Evolutionary conservation across 2,113 vertebrate genomes (phyloP).

Genomic region (Semicossyphus pulcher): DNA sequence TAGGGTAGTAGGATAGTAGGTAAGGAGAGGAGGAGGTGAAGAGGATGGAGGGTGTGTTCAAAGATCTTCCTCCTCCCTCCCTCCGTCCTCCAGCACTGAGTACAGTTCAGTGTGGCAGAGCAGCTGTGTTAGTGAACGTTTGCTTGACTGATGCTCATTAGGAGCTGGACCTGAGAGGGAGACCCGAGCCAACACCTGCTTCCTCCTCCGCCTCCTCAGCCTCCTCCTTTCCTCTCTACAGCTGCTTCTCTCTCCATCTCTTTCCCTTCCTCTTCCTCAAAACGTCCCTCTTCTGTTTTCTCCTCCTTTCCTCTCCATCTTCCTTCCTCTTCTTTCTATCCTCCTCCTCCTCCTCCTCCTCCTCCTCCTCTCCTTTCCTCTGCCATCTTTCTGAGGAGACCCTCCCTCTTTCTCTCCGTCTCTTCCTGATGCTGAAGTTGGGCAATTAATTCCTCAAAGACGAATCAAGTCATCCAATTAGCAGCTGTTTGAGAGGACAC

Average conservation of each 20-base stretch:
- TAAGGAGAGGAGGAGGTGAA: background rate
- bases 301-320: background rate
- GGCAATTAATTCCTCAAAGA: constrained; percentile 76
- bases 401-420: constrained; percentile 7
- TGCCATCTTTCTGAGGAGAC: constrained; percentile 11
- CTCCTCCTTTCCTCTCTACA: constrained; percentile 3
- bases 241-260: constrained; percentile 30
- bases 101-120: too few species aligned
- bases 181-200: constrained; percentile 52
- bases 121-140: constrained; percentile 21
- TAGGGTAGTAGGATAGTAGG: background rate
- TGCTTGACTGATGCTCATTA: constrained; percentile 47
- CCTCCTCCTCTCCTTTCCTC: constrained; percentile 14
- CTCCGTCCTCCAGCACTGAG: too few species aligned
- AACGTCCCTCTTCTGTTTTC: too few species aligned
- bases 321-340: background rate
- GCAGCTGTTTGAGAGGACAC: constrained; percentile 53
- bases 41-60: background rate
- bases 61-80: background rate
- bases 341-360: constrained; percentile 1
- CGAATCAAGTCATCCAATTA: constrained; percentile 67
- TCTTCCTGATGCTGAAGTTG: constrained; percentile 45
- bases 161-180: constrained; percentile 61
- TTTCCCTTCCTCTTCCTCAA: constrained; percentile 5
- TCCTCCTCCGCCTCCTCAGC: constrained; percentile 42